A percentile compares a stretch with the other conserved stretches of the same genome.
phyloP scores from a whole-genome alignment of 2,888 invertebrate genomes.

The Poecilus cupreus region DNA sequence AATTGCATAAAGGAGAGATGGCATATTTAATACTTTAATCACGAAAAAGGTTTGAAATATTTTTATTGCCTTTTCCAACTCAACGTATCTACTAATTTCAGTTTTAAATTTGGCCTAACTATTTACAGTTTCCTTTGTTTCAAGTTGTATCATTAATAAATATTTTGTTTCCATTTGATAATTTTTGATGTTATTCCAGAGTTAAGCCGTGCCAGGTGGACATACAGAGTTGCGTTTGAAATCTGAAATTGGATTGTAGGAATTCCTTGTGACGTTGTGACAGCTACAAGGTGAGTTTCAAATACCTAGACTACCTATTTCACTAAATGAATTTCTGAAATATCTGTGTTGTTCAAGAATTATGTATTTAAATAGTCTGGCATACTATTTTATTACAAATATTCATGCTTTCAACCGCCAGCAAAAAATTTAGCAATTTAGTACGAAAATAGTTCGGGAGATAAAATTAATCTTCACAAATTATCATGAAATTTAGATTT shows the following conservation, averaged over 20 bases:
- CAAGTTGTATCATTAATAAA: neutral
- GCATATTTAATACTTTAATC: too few species aligned
- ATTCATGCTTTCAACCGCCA: neutral
- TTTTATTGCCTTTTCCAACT: too few species aligned
- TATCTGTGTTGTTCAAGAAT: conserved; percentile 24
- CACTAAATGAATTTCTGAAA: conserved; percentile 17
- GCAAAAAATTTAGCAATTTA: neutral
- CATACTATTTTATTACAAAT: conserved; percentile 20
- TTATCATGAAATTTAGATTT: too few species aligned
- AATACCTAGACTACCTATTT: neutral
- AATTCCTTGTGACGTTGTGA: neutral
- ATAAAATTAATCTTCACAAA: too few species aligned
- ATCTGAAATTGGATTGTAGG: conserved; percentile 19
- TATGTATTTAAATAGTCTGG: conserved; percentile 28
- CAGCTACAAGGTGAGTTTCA: conserved; percentile 7
- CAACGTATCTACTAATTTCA: too few species aligned
- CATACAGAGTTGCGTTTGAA: neutral
- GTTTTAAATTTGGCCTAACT: too few species aligned
- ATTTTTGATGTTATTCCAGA: neutral
- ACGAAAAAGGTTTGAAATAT: too few species aligned
- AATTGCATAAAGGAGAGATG: neutral
- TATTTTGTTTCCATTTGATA: neutral
- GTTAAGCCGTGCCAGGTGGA: neutral
- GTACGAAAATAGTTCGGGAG: too few species aligned
- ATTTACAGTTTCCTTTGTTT: too few species aligned